Evolutionary conservation across 1,140 invertebrate species (phyloP), one percentile per base, ranked within the genome.

Genomic region (Hylyphantes graminicola): DNA sequence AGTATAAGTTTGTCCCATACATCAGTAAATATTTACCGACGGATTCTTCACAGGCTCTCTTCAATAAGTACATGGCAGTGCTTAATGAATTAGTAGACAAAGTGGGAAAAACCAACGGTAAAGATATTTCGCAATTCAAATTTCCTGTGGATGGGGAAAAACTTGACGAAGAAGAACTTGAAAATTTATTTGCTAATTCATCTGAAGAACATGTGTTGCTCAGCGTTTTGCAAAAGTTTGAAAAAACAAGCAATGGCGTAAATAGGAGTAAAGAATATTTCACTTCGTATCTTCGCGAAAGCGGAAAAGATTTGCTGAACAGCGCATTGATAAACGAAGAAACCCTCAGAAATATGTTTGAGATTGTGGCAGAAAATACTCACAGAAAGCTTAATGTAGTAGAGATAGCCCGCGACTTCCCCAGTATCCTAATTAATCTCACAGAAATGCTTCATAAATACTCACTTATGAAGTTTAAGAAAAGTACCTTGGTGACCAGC

Each of bases 1-100:
- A 93, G 84, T 97, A 95, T 87, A 90, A 91, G 13, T 97, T 98
- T 88, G 90, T 96, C 21, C 95, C 96, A 10, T 85, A 85, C 13
- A n/a, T 70, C 19, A 70, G 13, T 13, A 51, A 13, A 8, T 70
- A 51, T 13, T 59, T 55, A 9, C 65, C 74, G 10, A 21, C 13
- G 7, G 3, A 11, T 19, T 48, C 51, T 53, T 19, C 48, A 7
- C 15, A 11, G n/a, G 8, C 12, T 53, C 50, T 53, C 8, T n/a
- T 70, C 11, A 17, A 48, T 51, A 7, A 75, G 19, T 83, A 83
- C 21, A 57, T 67, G 13, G 21, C 15, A 17, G 61, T 55, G 12
- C 75, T 70, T 10, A 83, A 75, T 48, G 13, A 15, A 11, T 9
- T 83, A 4, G 59, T 75, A 2, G 21, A 67, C 10, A 48, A 50